Conservation (phyloP, 2,797 vertebrate species). For the Eleutherodactylus coqui region DNA sequence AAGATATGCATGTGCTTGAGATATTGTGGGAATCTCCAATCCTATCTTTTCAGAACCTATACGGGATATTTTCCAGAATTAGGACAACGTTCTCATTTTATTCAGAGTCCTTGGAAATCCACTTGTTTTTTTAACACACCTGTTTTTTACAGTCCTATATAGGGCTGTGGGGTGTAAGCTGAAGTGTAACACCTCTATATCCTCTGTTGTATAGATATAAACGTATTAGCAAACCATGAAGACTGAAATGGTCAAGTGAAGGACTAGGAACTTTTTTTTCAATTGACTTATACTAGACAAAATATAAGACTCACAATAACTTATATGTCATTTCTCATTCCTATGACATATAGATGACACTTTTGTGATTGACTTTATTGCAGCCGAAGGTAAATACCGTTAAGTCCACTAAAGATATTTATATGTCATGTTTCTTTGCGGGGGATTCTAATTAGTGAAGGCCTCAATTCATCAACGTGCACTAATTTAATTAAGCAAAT, state of each 20-base stretch:
- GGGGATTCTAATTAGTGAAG: conserved; percentile 43
- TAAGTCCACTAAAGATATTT: conserved; percentile 40
- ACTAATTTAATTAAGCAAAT: conserved; percentile 59
- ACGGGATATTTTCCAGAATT: not conserved
- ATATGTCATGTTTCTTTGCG: conserved; percentile 37
- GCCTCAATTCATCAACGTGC: conserved; percentile 42
- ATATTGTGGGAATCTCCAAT: not conserved
- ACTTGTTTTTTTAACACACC: too few relatives aligned
- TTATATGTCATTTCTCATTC: not conserved
- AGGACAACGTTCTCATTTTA: too few relatives aligned
- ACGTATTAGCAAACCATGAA: not conserved
- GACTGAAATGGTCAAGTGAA: not conserved
- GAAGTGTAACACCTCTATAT: not conserved
- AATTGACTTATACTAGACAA: not conserved
- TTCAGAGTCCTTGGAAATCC: too few relatives aligned
- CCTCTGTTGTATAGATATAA: not conserved
- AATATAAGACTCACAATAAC: not conserved
- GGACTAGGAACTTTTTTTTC: not conserved
- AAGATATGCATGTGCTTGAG: too few relatives aligned
- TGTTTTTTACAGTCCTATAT: too few relatives aligned
- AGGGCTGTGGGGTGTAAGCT: too few relatives aligned
- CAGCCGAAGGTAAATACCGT: not conserved
- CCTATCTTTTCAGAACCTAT: not conserved
- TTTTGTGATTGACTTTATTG: not conserved
- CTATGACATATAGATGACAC: not conserved